A percentile compares a stretch with the other conserved stretches of the same genome.
These are phyloP conservation scores for Amazona guildingii DNA, from an alignment of 2,113 vertebrate genomes.

Conservation along the genomic window DNA sequence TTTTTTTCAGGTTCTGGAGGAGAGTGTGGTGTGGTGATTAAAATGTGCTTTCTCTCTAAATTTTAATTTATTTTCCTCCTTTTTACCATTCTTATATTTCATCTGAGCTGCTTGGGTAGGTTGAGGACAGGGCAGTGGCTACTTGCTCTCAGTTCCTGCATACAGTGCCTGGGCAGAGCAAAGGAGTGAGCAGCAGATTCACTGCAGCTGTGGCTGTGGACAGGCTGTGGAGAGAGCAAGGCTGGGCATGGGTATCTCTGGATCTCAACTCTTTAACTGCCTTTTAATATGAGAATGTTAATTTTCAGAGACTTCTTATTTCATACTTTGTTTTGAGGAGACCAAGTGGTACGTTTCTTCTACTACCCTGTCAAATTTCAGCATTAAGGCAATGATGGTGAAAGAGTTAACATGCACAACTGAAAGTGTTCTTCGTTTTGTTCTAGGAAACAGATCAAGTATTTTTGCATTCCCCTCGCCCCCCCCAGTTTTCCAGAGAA, in stretches of 20 bases:
- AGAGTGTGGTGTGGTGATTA: not conserved
- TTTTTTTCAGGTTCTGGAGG: not conserved
- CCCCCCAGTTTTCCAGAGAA: not conserved
- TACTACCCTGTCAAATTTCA: not conserved
- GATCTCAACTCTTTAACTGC: not conserved
- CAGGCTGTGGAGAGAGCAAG: not conserved
- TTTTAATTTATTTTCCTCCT: not conserved
- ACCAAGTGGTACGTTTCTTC: not conserved
- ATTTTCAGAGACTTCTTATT: not conserved
- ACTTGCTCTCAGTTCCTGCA: fast-evolving
- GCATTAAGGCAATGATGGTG: not conserved
- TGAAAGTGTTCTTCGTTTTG: not conserved
- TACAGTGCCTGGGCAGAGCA: not conserved
- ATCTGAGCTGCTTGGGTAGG: not conserved
- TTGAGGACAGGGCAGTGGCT: not conserved
- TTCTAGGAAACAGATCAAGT: not conserved
- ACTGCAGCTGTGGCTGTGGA: not conserved
- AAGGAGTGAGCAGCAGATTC: fast-evolving
- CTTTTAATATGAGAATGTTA: not conserved
- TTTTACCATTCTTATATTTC: not conserved
- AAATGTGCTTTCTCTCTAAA: not conserved
- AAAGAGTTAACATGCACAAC: not conserved
- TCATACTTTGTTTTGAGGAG: not conserved
- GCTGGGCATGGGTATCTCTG: not conserved
- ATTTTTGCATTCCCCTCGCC: not conserved